These are phyloP conservation scores for Sarcophaga carnaria DNA, from an alignment of 2,888 invertebrate genomes.

Conservation along the genomic window DNA sequence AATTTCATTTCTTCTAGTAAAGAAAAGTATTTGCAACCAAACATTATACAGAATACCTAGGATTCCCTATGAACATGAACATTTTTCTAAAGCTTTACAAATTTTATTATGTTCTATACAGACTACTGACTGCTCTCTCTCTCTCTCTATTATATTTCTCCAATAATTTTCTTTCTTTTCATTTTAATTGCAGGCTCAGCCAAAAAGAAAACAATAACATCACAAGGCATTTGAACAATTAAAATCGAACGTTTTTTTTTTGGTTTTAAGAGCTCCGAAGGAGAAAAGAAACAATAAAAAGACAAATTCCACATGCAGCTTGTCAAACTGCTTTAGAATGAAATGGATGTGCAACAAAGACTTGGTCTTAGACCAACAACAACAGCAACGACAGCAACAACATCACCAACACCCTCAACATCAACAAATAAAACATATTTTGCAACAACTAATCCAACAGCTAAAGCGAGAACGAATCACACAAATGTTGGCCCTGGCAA, in stretches of 20 bases:
- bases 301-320: constrained; percentile 45
- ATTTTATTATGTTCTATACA: too few relatives aligned
- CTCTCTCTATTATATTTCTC: neutral
- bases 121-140: too few relatives aligned
- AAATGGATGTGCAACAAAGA: constrained; percentile 81
- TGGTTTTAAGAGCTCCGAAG: constrained; percentile 10
- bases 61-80: too few relatives aligned
- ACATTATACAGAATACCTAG: too few relatives aligned
- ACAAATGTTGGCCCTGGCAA: neutral
- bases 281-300: constrained; percentile 21
- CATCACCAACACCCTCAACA: constrained; percentile 53
- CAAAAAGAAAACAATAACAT: neutral
- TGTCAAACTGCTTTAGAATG: constrained; percentile 80
- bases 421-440: constrained; percentile 51
- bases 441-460: constrained; percentile 35
- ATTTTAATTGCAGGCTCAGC: constrained; percentile 53
- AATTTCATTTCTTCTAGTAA: too few relatives aligned
- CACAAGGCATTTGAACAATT: too few relatives aligned
- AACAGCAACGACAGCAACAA: constrained; percentile 67
- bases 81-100: too few relatives aligned
- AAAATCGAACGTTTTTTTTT: too few relatives aligned
- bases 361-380: constrained; percentile 79
- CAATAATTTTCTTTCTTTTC: constrained; percentile 7
- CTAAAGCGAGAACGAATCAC: constrained; percentile 1
- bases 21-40: too few relatives aligned